Percentiles rank a stretch among this genome's conserved stretches.
Conservation (phyloP, 2,113 vertebrate species). For the Nycticorax nycticorax region DNA sequence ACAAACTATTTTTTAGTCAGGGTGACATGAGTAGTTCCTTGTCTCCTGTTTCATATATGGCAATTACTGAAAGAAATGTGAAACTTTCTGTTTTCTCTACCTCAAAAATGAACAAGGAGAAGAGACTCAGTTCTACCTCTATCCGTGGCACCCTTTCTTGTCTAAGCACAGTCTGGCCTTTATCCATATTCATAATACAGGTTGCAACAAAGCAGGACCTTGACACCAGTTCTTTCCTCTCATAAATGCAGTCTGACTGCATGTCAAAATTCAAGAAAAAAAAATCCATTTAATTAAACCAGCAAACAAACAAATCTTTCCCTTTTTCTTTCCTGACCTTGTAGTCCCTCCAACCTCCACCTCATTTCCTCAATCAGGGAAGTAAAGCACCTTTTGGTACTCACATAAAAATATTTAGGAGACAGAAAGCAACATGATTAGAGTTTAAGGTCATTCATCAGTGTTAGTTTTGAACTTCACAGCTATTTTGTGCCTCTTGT, state of each 20-base stretch:
- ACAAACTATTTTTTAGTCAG: neutral
- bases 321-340: neutral
- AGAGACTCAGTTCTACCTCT: neutral
- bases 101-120: neutral
- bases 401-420: neutral
- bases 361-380: neutral
- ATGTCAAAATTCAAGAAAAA: neutral
- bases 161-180: neutral
- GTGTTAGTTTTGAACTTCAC: neutral
- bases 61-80: neutral
- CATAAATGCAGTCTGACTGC: neutral
- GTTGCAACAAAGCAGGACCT: neutral
- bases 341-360: neutral
- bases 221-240: neutral
- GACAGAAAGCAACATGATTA: neutral
- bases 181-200: neutral
- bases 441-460: neutral
- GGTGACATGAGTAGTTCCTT: neutral
- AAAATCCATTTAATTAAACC: conserved; percentile 5
- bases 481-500: neutral
- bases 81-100: neutral
- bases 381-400: neutral
- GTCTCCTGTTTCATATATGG: neutral
- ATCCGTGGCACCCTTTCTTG: neutral
- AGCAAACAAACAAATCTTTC: neutral